Percentiles rank a stretch among this genome's conserved stretches.
phyloP scores from a whole-genome alignment of 2,113 vertebrate species.

The Periophthalmus modestus region DNA sequence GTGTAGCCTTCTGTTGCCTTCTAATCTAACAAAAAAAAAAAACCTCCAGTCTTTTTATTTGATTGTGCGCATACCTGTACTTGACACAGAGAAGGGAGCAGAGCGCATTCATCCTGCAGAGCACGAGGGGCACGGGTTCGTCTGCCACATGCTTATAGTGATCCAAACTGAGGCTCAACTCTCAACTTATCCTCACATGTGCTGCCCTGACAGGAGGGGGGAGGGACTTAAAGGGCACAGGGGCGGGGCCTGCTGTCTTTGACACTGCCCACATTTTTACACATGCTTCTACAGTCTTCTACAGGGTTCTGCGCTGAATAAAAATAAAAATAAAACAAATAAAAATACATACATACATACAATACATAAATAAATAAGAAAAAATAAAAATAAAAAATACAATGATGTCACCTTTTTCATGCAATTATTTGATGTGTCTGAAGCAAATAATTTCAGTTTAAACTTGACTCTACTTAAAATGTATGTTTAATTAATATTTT shows the following conservation, averaged over 20 bases:
- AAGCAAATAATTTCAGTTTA: no score
- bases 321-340: no score
- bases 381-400: no score
- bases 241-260: not conserved
- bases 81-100: constrained; percentile 59
- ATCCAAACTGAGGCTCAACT: constrained; percentile 1
- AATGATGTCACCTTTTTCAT: no score
- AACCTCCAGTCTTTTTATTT: not conserved
- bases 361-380: no score
- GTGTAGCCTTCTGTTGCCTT: not conserved
- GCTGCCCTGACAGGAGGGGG: not conserved
- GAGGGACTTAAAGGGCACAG: not conserved
- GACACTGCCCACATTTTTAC: not conserved
- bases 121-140: constrained; percentile 14
- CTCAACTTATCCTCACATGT: constrained; percentile 3
- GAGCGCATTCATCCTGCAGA: constrained; percentile 49
- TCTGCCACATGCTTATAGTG: constrained; percentile 35
- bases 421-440: no score
- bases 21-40: constrained; percentile 1
- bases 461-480: no score
- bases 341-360: no score
- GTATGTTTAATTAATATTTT: no score
- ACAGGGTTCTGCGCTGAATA: no score
- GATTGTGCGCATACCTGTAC: constrained; percentile 45
- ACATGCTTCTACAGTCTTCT: no score